Evolutionary conservation across 2,888 invertebrate species (phyloP).

Genomic region (Disparrhopalites patrizii): DNA sequence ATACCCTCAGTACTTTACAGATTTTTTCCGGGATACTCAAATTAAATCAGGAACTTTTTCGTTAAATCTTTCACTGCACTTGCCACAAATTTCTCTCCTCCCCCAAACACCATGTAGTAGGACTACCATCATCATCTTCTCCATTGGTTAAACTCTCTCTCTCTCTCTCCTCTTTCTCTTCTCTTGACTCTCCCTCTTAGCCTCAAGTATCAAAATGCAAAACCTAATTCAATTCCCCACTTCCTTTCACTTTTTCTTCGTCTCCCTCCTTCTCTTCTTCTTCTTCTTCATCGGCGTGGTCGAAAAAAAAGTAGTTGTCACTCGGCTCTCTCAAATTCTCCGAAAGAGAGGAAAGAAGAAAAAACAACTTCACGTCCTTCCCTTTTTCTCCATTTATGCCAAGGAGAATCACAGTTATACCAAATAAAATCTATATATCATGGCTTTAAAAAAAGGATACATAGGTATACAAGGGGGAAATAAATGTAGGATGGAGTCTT

Average conservation of each 20-base stretch:
- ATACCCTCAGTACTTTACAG: no score
- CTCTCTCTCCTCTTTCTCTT: no score
- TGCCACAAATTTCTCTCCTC: constrained; percentile 3
- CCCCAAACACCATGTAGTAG: not conserved
- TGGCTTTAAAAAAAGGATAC: not conserved
- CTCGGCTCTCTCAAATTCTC: no score
- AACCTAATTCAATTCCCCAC: constrained; percentile 5
- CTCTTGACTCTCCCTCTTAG: no score
- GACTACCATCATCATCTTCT: not conserved
- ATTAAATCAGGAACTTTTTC: not conserved
- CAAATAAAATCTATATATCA: not conserved
- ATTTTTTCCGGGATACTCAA: not conserved
- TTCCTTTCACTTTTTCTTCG: not conserved
- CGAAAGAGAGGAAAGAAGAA: not conserved
- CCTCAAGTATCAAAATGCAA: not conserved
- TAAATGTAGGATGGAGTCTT: not conserved
- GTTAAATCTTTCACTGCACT: not conserved
- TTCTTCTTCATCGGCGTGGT: not conserved
- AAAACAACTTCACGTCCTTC: not conserved
- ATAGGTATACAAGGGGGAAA: constrained; percentile 1
- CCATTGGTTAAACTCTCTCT: not conserved
- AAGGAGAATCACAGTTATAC: not conserved
- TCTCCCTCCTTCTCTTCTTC: not conserved
- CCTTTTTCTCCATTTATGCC: not conserved
- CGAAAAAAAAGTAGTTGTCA: not conserved